phyloP scores from a whole-genome alignment of 37 sponge, comb jelly and placozoan genomes.

The Amphimedon queenslandica region DNA sequence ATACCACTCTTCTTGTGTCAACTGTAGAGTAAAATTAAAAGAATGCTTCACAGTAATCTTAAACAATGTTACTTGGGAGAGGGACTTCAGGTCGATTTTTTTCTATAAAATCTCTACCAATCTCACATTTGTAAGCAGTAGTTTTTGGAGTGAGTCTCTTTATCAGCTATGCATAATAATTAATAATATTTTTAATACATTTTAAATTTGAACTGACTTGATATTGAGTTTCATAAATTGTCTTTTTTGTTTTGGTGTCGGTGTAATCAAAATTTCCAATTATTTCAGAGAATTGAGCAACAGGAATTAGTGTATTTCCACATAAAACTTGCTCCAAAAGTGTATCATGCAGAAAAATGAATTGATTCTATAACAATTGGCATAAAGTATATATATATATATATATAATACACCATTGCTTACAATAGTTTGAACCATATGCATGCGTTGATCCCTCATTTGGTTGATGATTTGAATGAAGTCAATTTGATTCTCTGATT shows the following conservation, averaged over 20 bases:
- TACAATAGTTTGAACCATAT: constrained; percentile 36
- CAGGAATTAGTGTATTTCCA: constrained; percentile 21
- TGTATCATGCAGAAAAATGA: constrained; percentile 41
- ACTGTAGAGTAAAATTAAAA: too few relatives aligned
- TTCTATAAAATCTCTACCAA: not conserved
- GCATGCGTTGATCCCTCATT: constrained; percentile 40
- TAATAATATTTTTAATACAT: not conserved
- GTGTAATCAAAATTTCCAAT: not conserved
- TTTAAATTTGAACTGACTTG: not conserved
- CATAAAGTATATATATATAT: not conserved
- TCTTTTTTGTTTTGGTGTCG: not conserved
- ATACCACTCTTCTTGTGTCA: not conserved
- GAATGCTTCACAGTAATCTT: too few relatives aligned
- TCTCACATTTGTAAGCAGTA: not conserved
- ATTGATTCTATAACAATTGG: constrained; percentile 21
- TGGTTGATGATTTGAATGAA: constrained; percentile 18
- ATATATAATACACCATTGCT: not conserved
- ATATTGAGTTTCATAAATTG: not conserved
- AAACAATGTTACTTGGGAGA: constrained; percentile 4
- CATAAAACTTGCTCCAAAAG: constrained; percentile 23
- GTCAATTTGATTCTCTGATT: constrained; percentile 17
- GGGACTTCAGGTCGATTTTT: not conserved
- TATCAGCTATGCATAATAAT: not conserved
- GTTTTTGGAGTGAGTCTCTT: constrained; percentile 1
- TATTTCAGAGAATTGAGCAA: constrained; percentile 3